Base-by-base conservation (phyloP, 2,113 vertebrate species). In the Platichthys stellatus region DNA sequence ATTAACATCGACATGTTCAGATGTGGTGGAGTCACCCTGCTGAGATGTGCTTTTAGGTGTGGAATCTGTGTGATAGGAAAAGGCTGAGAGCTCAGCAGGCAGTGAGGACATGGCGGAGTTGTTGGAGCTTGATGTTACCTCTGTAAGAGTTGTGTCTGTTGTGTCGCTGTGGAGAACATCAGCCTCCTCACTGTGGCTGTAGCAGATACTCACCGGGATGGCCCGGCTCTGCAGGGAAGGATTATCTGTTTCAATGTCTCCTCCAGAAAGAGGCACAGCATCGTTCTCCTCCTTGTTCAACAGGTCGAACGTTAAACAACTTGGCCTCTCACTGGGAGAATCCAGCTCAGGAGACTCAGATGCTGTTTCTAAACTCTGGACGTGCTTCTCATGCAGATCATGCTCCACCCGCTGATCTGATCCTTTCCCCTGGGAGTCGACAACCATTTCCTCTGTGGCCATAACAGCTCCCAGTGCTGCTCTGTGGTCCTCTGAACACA, bases 71-170 rank as follows among this genome's bases (percentile, higher is more conserved):
- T 43, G 63, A 59, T 9, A 24, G 31, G 70, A 40, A 14, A 31
- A 23, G 43, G 11, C 14, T 0, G 35, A 20, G 12, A 78, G 72
- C 1, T 86, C 81, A 1, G 13, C 0, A 7, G 80, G 74, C 26
- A 57, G 40, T 0, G 76, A 77, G 0, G 70, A 81, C 28, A 40
- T n/a, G 0, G 53, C 23, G 1, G 74, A 77, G 76, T 28, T 2
- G 31, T 63, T 45, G n/a, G 78, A 81, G 5, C 66, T 0, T 0
- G 84, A 69, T 4, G 87, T 77, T n/a, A 73, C 66, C 6, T 77
- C 67, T 0, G 70, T 76, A 0, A 78, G 40, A 26, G 67, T 65
- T 0, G 70, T 78, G 0, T 51, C 80, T 15, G 69, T 38, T 4
- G 69, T 59, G 43, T 58, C 15, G 53, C 43, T 40, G 57, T 74